phyloP scores from a whole-genome alignment of 2,888 invertebrate species.

The Nymphalis polychloros region DNA sequence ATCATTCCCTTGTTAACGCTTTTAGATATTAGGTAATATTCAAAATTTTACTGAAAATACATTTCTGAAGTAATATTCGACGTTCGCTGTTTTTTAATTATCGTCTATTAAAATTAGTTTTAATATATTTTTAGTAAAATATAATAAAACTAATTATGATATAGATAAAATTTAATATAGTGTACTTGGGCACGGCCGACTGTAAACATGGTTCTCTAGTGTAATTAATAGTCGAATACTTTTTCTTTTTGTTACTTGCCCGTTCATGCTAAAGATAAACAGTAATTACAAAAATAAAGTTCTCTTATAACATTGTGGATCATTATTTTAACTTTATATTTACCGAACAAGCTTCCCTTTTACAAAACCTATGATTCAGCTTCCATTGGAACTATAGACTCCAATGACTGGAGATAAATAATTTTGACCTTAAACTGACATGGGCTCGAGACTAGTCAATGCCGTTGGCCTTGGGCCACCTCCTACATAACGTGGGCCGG shows the following conservation, averaged over 20 bases:
- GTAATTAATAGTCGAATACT: slow-evolving; percentile 74
- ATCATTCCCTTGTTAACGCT: slow-evolving; percentile 61
- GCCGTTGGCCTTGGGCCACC: too few relatives aligned
- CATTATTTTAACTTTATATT: slow-evolving; percentile 33
- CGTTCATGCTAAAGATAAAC: slow-evolving; percentile 81
- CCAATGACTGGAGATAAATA: too few relatives aligned
- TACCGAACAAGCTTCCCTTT: background rate
- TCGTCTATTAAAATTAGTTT: slow-evolving; percentile 54
- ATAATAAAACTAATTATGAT: too few relatives aligned
- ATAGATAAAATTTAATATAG: slow-evolving; percentile 18
- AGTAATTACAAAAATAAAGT: slow-evolving; percentile 81
- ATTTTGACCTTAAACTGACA: too few relatives aligned
- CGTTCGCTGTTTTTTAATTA: slow-evolving; percentile 58
- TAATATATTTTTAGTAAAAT: slow-evolving; percentile 47
- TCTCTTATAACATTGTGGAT: slow-evolving; percentile 80
- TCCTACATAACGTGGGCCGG: too few relatives aligned
- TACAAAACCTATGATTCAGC: background rate
- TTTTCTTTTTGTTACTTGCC: slow-evolving; percentile 78
- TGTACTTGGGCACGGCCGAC: slow-evolving; percentile 66
- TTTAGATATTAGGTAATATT: slow-evolving; percentile 62
- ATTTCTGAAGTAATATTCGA: slow-evolving; percentile 56
- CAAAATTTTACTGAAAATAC: slow-evolving; percentile 60
- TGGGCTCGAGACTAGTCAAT: too few relatives aligned
- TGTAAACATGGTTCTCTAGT: slow-evolving; percentile 74
- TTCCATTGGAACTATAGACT: background rate